A percentile compares a stretch with the other conserved stretches of the same genome.
Conservation (phyloP, 1,140 invertebrate genomes). For the Heterodera carotae region DNA sequence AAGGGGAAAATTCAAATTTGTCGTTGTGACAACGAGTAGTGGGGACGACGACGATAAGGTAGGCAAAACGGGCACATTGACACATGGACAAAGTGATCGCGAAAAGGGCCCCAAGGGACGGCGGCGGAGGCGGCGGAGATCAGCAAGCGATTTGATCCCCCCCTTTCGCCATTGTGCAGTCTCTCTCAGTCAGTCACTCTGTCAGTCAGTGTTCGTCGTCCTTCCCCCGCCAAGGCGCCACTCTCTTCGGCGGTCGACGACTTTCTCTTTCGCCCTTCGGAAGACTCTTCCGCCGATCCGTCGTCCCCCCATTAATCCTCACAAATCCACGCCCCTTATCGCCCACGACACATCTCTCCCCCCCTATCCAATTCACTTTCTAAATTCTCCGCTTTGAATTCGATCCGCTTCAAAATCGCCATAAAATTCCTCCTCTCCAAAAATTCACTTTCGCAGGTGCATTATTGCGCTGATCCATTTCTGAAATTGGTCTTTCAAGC, state of each 20-base stretch:
- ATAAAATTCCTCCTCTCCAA: too few species aligned
- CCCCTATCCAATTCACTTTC: not conserved
- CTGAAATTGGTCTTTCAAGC: not conserved
- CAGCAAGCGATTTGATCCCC: not conserved
- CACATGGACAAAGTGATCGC: not conserved
- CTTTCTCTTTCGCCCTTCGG: not conserved
- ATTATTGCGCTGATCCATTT: too few species aligned
- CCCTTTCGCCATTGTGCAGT: not conserved
- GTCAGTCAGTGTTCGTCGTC: not conserved
- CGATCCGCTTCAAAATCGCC: too few species aligned
- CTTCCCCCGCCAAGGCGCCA: not conserved
- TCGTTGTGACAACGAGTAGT: not conserved
- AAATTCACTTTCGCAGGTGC: too few species aligned
- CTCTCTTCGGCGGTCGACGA: not conserved
- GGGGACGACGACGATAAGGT: not conserved
- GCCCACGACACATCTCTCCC: not conserved
- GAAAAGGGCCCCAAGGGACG: not conserved
- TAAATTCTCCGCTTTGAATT: not conserved
- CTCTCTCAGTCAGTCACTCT: too few species aligned
- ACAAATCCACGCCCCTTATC: slow-evolving; percentile 15
- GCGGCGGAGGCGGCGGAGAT: not conserved
- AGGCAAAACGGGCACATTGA: not conserved
- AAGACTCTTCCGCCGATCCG: not conserved
- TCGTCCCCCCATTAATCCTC: not conserved
- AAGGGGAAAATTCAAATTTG: slow-evolving; percentile 17